Evolutionary conservation across 2,113 vertebrate species (phyloP), one percentile per base, ranked within the genome.

Genomic region (Euleptes europaea): DNA sequence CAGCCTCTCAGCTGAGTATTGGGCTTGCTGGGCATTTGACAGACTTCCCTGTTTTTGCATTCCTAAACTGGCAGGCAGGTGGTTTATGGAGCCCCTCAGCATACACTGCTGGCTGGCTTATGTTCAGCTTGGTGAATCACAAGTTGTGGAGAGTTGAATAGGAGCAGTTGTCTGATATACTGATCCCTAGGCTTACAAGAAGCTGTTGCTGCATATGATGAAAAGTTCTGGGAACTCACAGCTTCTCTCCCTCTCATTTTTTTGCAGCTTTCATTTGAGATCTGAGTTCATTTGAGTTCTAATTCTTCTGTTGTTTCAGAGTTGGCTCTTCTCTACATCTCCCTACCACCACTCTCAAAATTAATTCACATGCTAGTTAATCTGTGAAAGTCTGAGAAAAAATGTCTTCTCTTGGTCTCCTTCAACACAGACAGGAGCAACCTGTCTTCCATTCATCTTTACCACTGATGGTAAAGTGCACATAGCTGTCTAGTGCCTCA

Each of bases 141-240:
- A 13, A n/a, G 28, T 5, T 51, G 47, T 11, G n/a, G 28, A 23
- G 74, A 15, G 44, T 5, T 28, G 60, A 26, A 28, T 26, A 74
- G 33, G 5, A 9, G 31, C 12, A 4, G 8, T 13, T 40, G 2
- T 19, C 1, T 1, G 51, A 54, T 54, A 54, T 76, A 40, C 23
- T n/a, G 78, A 14, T 13, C 81, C n/a, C 66, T 38, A 49, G 57
- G 33, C 23, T 1, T 31, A 8, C 82, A 83, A 72, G 85, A 84
- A 90, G 88, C 66, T 90, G 17, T 82, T 89, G 69, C 40, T 88
- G 84, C 79, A 77, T 0, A 13, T 86, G 83, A 77, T 79, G 87
- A 15, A 38, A 82, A 75, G 81, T 79, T 57, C 57, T 63, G 33
- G 54, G 23, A 23, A 15, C 21, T 47, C 35, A 66, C 23, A 57